These are phyloP conservation scores for Drosophila buzzatii DNA, from an alignment of 2,888 invertebrate genomes.

Conservation along the genomic window DNA sequence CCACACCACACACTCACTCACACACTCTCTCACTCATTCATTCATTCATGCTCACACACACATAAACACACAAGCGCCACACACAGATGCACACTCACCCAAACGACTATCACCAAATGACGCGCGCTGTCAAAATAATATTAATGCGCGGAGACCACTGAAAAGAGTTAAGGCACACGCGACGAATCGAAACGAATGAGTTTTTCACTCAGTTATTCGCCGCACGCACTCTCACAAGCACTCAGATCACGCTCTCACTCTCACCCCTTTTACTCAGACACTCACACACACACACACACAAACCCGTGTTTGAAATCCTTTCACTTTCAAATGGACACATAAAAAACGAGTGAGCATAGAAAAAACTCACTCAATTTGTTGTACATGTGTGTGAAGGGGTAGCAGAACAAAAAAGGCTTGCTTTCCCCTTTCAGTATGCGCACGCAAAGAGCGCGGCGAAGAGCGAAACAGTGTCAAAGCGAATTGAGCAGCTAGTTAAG, in stretches of 20 bases:
- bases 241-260: slow-evolving; percentile 59
- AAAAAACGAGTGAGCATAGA: slow-evolving; percentile 54
- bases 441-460: slow-evolving; percentile 46
- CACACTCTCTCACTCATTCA: slow-evolving; percentile 13
- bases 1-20: slow-evolving; percentile 19
- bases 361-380: slow-evolving; percentile 60
- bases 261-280: slow-evolving; percentile 56
- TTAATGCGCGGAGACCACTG: slow-evolving; percentile 60
- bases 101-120: slow-evolving; percentile 52
- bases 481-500: slow-evolving; percentile 46
- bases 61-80: slow-evolving; percentile 1
- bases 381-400: slow-evolving; percentile 52
- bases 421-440: slow-evolving; percentile 53
- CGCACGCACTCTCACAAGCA: slow-evolving; percentile 37
- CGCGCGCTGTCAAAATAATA: slow-evolving; percentile 71
- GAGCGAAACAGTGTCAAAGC: slow-evolving; percentile 32
- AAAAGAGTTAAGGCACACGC: slow-evolving; percentile 72
- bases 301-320: slow-evolving; percentile 57
- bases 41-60: slow-evolving; percentile 21
- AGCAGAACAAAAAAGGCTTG: slow-evolving; percentile 55
- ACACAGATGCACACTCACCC: slow-evolving; percentile 17
- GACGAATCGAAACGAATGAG: slow-evolving; percentile 66
- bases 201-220: slow-evolving; percentile 54
- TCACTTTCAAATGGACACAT: slow-evolving; percentile 64
- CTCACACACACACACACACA: slow-evolving; percentile 11